A percentile compares a stretch with the other conserved stretches of the same genome.
These are phyloP conservation scores for Microctonus aethiopoides DNA, from an alignment of 2,888 invertebrate species.

Conservation along the genomic window DNA sequence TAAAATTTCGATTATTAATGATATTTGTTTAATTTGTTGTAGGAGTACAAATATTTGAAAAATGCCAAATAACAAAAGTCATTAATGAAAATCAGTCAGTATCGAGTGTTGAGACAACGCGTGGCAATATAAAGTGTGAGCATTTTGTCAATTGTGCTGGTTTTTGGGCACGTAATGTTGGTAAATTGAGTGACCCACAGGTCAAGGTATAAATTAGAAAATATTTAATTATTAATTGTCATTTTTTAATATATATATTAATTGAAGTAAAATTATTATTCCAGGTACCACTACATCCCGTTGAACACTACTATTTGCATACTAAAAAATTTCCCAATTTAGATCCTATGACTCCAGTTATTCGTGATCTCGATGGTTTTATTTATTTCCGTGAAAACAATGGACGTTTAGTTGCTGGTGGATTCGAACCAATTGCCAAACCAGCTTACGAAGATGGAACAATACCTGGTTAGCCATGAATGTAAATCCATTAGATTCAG, in stretches of 20 bases:
- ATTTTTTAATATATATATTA: too few species aligned
- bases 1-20: background rate
- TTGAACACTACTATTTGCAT: slow-evolving; percentile 93
- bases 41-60: slow-evolving; percentile 84
- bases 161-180: slow-evolving; percentile 93
- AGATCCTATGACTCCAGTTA: slow-evolving; percentile 86
- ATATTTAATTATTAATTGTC: too few species aligned
- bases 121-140: slow-evolving; percentile 84
- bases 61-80: slow-evolving; percentile 79
- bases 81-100: slow-evolving; percentile 76
- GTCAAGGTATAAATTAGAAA: slow-evolving; percentile 73
- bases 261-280: slow-evolving; percentile 15
- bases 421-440: slow-evolving; percentile 91
- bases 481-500: slow-evolving; percentile 27
- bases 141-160: slow-evolving; percentile 97
- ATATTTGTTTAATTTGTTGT: slow-evolving; percentile 34
- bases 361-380: slow-evolving; percentile 88
- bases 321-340: slow-evolving; percentile 84
- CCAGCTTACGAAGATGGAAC: slow-evolving; percentile 86
- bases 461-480: slow-evolving; percentile 69
- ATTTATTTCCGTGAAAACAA: slow-evolving; percentile 88
- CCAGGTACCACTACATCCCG: slow-evolving; percentile 85
- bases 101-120: slow-evolving; percentile 80
- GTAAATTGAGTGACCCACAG: slow-evolving; percentile 84
- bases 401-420: slow-evolving; percentile 88